A percentile compares a stretch with the other conserved stretches of the same genome.
phyloP scores from a whole-genome alignment of 1,140 invertebrate genomes.

The Hyles euphorbiae region DNA sequence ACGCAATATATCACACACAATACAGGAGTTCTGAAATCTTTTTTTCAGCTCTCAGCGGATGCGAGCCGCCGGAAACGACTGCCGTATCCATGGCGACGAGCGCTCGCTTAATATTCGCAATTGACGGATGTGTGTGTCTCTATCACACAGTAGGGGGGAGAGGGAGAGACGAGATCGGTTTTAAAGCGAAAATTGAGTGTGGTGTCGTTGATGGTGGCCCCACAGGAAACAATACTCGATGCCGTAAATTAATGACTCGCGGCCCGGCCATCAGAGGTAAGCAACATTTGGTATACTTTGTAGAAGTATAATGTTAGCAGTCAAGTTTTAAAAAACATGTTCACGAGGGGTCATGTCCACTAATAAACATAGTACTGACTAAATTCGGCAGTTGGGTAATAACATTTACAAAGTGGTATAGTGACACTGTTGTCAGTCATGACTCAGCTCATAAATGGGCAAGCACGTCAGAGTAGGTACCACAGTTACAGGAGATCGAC shows the following conservation, averaged over 20 bases:
- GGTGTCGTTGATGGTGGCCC: constrained; percentile 42
- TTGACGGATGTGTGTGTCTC: constrained; percentile 22
- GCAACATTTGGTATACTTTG: constrained; percentile 18
- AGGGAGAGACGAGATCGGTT: constrained; percentile 30
- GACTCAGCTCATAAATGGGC: too few relatives aligned
- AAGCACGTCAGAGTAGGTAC: too few relatives aligned
- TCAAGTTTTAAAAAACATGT: too few relatives aligned
- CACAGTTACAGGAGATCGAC: too few relatives aligned
- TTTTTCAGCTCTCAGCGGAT: constrained; percentile 56
- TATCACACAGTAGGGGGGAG: constrained; percentile 12
- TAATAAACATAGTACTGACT: too few relatives aligned
- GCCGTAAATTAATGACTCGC: constrained; percentile 58
- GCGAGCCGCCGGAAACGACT: constrained; percentile 37
- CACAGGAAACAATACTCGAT: constrained; percentile 70
- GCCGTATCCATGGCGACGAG: constrained; percentile 15
- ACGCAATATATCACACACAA: constrained; percentile 1
- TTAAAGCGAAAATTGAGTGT: constrained; percentile 59
- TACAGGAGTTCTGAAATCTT: constrained; percentile 61
- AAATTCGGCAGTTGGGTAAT: too few relatives aligned
- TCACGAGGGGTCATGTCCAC: too few relatives aligned
- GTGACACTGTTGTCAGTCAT: too few relatives aligned
- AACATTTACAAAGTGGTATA: too few relatives aligned
- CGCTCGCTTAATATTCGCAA: constrained; percentile 14
- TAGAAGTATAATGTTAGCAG: too few relatives aligned
- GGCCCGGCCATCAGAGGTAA: constrained; percentile 36